A percentile compares a stretch with the other conserved stretches of the same genome.
Evolutionary conservation across 2,113 vertebrate genomes (phyloP).

Genomic region (Ranitomeya imitator): DNA sequence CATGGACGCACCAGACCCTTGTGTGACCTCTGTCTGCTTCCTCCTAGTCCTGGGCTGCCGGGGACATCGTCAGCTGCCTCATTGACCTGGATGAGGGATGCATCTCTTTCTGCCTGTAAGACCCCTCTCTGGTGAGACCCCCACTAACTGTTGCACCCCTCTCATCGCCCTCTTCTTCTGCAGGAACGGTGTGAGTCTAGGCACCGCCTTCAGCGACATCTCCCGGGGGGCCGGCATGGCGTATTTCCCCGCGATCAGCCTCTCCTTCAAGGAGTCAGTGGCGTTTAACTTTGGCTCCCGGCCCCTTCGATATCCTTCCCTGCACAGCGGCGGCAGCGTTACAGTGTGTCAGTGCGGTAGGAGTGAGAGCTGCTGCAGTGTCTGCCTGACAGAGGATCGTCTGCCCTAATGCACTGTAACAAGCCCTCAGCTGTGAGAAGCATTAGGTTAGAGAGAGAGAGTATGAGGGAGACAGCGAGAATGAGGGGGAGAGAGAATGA

Average conservation of each 20-base stretch:
- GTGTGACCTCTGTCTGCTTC: constrained; percentile 50
- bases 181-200: constrained; percentile 92
- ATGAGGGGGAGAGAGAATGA: no score
- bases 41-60: constrained; percentile 92
- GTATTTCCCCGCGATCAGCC: constrained; percentile 97
- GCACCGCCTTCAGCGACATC: constrained; percentile 89
- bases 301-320: constrained; percentile 95
- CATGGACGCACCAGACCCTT: no score
- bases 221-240: constrained; percentile 88
- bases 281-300: constrained; percentile 97
- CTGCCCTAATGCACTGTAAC: no score
- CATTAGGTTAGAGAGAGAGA: no score
- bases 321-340: neutral
- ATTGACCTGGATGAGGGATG: constrained; percentile 93
- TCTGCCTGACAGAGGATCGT: no score
- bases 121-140: neutral
- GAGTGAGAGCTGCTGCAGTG: no score
- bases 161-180: constrained; percentile 48
- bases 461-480: no score
- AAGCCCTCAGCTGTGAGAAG: no score
- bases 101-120: constrained; percentile 95
- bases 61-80: constrained; percentile 96
- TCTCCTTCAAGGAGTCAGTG: constrained; percentile 97
- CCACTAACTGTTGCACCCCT: neutral
- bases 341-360: no score